These are phyloP conservation scores for Alviniconcha strummeri DNA, from an alignment of 2,888 invertebrate species.

Conservation along the genomic window DNA sequence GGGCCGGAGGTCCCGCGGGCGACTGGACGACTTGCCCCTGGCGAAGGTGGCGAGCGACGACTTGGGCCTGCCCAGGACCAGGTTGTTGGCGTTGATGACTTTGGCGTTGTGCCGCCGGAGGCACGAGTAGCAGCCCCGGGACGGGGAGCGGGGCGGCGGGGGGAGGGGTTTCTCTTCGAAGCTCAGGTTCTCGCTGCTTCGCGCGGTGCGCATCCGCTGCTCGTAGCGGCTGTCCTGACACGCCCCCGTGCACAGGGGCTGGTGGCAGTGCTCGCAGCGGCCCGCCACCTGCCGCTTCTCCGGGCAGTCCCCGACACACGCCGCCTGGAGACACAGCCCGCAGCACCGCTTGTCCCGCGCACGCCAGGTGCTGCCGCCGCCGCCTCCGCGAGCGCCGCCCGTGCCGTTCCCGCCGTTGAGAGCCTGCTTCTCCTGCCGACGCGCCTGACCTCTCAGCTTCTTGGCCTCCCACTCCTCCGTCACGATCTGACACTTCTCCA, in stretches of 20 bases:
- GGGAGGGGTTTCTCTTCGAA: slow-evolving; percentile 9
- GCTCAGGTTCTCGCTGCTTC: slow-evolving; percentile 41
- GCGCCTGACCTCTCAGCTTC: slow-evolving; percentile 43
- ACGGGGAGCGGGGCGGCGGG: slow-evolving; percentile 44
- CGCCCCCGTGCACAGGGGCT: slow-evolving; percentile 55
- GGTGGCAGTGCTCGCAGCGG: slow-evolving; percentile 53
- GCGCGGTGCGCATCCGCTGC: slow-evolving; percentile 56
- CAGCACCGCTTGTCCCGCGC: slow-evolving; percentile 57
- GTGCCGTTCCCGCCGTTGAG: neutral
- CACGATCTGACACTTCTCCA: slow-evolving; percentile 58
- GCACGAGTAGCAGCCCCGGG: slow-evolving; percentile 57
- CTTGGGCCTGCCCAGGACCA: slow-evolving; percentile 56
- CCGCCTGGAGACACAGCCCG: slow-evolving; percentile 59
- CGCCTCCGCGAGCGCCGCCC: neutral
- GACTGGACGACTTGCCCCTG: slow-evolving; percentile 51
- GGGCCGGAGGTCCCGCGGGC: slow-evolving; percentile 55
- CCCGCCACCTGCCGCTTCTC: slow-evolving; percentile 51
- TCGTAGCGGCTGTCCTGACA: slow-evolving; percentile 59
- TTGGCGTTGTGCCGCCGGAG: slow-evolving; percentile 56
- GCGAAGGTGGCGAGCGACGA: slow-evolving; percentile 56
- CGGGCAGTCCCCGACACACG: slow-evolving; percentile 66
- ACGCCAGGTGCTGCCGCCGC: neutral
- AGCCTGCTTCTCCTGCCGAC: slow-evolving; percentile 26
- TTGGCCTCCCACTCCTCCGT: slow-evolving; percentile 62
- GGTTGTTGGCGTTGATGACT: slow-evolving; percentile 60